Conservation (phyloP, 2,113 vertebrate genomes). For the Delphinapterus leucas region DNA sequence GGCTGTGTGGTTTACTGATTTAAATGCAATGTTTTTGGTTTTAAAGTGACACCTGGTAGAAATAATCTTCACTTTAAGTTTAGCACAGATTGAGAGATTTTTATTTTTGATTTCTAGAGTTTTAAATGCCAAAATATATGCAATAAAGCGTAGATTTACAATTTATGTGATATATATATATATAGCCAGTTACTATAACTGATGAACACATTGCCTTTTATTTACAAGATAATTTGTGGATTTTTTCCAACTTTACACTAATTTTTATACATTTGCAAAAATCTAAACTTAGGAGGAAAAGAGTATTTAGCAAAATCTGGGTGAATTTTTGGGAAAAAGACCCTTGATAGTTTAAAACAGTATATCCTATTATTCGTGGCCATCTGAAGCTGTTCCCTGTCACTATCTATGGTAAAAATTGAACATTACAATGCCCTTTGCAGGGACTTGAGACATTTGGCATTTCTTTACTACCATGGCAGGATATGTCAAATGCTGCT, state of each 20-base stretch:
- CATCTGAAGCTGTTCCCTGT: not conserved
- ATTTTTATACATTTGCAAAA: constrained; percentile 24
- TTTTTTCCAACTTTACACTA: constrained; percentile 36
- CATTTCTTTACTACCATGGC: not conserved
- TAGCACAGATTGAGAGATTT: not conserved
- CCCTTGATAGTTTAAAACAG: not conserved
- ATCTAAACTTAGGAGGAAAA: not conserved
- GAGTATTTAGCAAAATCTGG: not conserved
- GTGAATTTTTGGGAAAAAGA: not conserved
- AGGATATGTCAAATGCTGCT: not conserved
- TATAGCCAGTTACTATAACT: not conserved
- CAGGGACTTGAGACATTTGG: not conserved
- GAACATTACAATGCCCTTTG: not conserved
- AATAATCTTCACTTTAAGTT: constrained; percentile 23
- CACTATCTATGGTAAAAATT: not conserved
- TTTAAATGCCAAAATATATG: not conserved
- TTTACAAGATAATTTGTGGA: not conserved
- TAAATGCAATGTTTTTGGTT: constrained; percentile 7
- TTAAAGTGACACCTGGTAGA: constrained; percentile 35
- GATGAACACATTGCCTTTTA: not conserved
- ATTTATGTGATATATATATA: not conserved
- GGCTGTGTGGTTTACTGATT: constrained; percentile 22
- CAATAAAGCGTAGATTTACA: not conserved
- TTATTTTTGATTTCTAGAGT: not conserved
- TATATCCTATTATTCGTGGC: not conserved